Evolutionary conservation across 2,113 vertebrate genomes (phyloP).

Genomic region (Craseonycteris thonglongyai): DNA sequence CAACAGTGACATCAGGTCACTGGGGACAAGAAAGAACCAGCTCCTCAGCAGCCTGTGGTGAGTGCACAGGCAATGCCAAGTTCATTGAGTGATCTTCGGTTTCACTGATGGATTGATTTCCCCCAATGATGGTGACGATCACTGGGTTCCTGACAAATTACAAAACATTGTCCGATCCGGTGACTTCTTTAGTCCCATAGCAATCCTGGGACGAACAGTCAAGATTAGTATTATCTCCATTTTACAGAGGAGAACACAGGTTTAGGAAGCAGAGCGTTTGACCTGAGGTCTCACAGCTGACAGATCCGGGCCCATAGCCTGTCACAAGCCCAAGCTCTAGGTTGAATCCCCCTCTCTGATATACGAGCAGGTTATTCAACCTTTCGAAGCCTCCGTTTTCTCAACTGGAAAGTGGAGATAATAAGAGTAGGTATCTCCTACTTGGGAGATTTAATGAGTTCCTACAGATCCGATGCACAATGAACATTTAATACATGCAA

Average conservation of each 20-base stretch:
- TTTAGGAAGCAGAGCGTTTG: background rate
- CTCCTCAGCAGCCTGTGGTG: background rate
- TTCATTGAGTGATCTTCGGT: background rate
- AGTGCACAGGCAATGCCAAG: accelerated
- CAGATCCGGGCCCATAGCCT: background rate
- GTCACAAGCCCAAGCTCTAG: background rate
- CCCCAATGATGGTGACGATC: background rate
- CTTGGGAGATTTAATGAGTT: background rate
- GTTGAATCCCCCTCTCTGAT: background rate
- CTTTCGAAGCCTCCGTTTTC: background rate
- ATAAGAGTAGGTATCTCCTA: background rate
- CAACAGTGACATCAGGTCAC: background rate
- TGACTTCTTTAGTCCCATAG: background rate
- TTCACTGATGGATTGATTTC: background rate
- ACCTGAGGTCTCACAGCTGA: too few relatives aligned
- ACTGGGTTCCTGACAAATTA: background rate
- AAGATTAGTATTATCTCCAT: background rate
- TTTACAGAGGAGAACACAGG: background rate
- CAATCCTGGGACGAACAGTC: too few relatives aligned
- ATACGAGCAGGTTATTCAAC: background rate
- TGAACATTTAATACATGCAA: background rate
- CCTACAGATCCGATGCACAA: background rate
- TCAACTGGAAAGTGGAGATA: background rate
- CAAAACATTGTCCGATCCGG: background rate
- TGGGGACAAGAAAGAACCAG: background rate